Evolutionary conservation across 1,140 invertebrate genomes (phyloP).

Genomic region (Mizuhopecten yessoensis): DNA sequence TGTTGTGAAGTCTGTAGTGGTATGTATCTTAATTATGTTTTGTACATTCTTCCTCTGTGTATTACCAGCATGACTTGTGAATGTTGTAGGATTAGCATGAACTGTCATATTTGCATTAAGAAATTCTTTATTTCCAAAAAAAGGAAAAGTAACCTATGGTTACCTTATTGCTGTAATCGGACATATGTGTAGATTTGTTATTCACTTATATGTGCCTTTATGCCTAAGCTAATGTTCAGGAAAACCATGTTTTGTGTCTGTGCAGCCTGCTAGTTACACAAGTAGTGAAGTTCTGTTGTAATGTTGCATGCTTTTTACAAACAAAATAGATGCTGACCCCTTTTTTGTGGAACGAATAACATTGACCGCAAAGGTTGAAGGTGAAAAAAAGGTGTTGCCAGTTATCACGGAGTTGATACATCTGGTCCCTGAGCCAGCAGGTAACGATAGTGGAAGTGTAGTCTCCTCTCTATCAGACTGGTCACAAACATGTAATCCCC

Average conservation of each 20-base stretch:
- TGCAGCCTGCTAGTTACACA: neutral
- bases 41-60: too few species aligned
- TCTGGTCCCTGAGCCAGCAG: neutral
- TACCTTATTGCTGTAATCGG: too few species aligned
- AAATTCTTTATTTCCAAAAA: neutral
- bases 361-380: neutral
- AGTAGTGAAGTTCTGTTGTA: neutral
- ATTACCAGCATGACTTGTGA: neutral
- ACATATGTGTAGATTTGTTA: too few species aligned
- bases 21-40: conserved; percentile 51
- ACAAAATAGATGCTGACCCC: neutral
- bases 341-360: neutral
- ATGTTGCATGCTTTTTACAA: conserved; percentile 10
- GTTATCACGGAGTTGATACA: neutral
- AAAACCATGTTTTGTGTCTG: neutral
- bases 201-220: too few species aligned
- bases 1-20: conserved; percentile 78
- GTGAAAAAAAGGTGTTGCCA: neutral
- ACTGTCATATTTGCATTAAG: neutral
- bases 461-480: too few species aligned
- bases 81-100: neutral
- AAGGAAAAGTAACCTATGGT: neutral
- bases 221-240: neutral
- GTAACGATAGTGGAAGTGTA: neutral
- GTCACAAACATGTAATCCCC: too few species aligned